These are phyloP conservation scores for Protomyctophum bolini DNA, from an alignment of 2,113 vertebrate genomes.

Conservation along the genomic window DNA sequence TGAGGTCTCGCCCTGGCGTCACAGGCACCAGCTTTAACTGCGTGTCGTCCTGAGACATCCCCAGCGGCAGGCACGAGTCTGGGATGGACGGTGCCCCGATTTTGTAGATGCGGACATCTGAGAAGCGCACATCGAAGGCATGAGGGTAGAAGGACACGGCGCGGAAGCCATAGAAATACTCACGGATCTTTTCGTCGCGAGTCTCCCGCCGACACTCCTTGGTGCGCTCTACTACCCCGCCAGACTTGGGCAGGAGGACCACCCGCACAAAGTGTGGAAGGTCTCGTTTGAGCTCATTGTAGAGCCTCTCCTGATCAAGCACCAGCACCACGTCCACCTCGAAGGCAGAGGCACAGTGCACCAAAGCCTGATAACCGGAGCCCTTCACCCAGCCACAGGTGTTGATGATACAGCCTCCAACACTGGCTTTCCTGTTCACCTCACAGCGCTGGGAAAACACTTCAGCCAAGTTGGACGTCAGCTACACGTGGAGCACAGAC, in stretches of 20 bases:
- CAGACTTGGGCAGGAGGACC: slow-evolving; percentile 93
- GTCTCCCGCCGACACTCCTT: slow-evolving; percentile 93
- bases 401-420: slow-evolving; percentile 97
- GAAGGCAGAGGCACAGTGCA: slow-evolving; percentile 95
- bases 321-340: slow-evolving; percentile 97
- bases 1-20: slow-evolving; percentile 93
- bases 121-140: slow-evolving; percentile 95
- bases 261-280: slow-evolving; percentile 95
- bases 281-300: slow-evolving; percentile 95
- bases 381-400: slow-evolving; percentile 98
- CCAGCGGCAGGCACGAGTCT: slow-evolving; percentile 94
- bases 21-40: slow-evolving; percentile 97
- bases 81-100: slow-evolving; percentile 96
- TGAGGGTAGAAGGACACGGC: slow-evolving; percentile 92
- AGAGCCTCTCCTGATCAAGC: slow-evolving; percentile 95
- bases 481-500: slow-evolving; percentile 66
- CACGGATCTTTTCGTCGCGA: slow-evolving; percentile 92
- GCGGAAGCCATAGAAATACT: slow-evolving; percentile 97
- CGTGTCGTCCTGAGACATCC: slow-evolving; percentile 98
- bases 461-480: slow-evolving; percentile 91
- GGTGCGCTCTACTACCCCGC: slow-evolving; percentile 92
- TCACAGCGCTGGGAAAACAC: slow-evolving; percentile 97
- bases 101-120: slow-evolving; percentile 97
- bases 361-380: slow-evolving; percentile 95
- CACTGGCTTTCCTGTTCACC: slow-evolving; percentile 92